Evolutionary conservation across 2,888 invertebrate species (phyloP).

Genomic region (Nycteola revayana): DNA sequence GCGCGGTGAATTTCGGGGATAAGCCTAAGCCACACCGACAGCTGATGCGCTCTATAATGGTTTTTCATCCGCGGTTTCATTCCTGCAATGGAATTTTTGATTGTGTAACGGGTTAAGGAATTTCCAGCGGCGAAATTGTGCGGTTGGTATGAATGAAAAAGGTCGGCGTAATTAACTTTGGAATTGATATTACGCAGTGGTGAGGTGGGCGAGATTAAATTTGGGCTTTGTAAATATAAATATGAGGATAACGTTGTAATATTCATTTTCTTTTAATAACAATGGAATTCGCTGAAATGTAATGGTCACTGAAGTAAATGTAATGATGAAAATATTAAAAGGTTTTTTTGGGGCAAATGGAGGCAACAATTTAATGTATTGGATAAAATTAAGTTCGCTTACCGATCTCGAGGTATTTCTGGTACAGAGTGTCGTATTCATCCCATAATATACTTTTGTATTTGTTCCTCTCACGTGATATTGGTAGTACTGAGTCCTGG

Average conservation of each 20-base stretch:
- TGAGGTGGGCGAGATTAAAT: slow-evolving; percentile 39
- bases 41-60: slow-evolving; percentile 97
- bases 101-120: slow-evolving; percentile 44
- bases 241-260: slow-evolving; percentile 6
- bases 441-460: slow-evolving; percentile 95
- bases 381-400: too few species aligned
- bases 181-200: slow-evolving; percentile 41
- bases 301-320: too few species aligned
- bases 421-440: slow-evolving; percentile 94
- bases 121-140: slow-evolving; percentile 31
- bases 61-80: slow-evolving; percentile 96
- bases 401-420: slow-evolving; percentile 97
- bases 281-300: too few species aligned
- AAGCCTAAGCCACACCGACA: slow-evolving; percentile 96
- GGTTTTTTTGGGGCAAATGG: too few species aligned
- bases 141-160: slow-evolving; percentile 35
- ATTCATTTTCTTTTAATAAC: too few species aligned
- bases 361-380: too few species aligned
- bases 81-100: slow-evolving; percentile 83
- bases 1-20: slow-evolving; percentile 95
- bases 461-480: slow-evolving; percentile 91
- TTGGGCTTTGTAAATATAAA: slow-evolving; percentile 36
- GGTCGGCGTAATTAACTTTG: slow-evolving; percentile 49
- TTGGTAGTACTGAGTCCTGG: slow-evolving; percentile 88
- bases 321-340: too few species aligned